These are phyloP conservation scores for Prenolepis imparis DNA, from an alignment of 2,888 invertebrate genomes.

Conservation along the genomic window DNA sequence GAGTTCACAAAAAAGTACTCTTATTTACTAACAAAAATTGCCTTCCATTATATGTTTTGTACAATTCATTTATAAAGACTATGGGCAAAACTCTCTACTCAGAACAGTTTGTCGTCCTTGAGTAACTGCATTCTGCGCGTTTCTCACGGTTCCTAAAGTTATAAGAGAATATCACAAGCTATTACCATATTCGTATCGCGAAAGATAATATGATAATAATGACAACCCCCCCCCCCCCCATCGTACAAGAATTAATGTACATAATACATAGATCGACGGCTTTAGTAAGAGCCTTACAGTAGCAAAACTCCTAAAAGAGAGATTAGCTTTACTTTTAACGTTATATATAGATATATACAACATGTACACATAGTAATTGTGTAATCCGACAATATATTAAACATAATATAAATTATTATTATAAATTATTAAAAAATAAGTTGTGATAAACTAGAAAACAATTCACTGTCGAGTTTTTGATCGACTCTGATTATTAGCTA, in stretches of 20 bases:
- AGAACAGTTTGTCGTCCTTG: conserved; percentile 19
- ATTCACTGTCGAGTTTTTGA: not conserved
- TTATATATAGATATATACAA: conserved; percentile 79
- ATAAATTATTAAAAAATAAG: not conserved
- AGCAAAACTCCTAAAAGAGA: conserved; percentile 40
- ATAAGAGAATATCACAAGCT: conserved; percentile 68
- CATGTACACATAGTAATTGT: conserved; percentile 76
- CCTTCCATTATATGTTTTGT: conserved; percentile 38
- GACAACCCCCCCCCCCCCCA: too few relatives aligned
- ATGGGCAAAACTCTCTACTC: conserved; percentile 18
- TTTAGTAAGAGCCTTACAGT: conserved; percentile 28
- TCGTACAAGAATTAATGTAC: conserved; percentile 44
- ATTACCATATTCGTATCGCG: conserved; percentile 46
- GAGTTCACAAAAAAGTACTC: conserved; percentile 28
- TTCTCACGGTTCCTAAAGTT: conserved; percentile 9
- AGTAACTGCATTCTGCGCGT: conserved; percentile 8
- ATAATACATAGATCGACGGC: conserved; percentile 29
- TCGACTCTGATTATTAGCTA: not conserved
- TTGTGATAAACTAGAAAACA: not conserved
- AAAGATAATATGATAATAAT: conserved; percentile 28
- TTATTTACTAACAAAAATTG: conserved; percentile 45
- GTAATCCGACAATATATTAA: not conserved
- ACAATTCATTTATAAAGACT: conserved; percentile 45
- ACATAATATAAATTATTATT: conserved; percentile 1
- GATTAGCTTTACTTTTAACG: conserved; percentile 59